Conservation (phyloP, 2,888 invertebrate genomes). For the Tanypteryx hageni region DNA sequence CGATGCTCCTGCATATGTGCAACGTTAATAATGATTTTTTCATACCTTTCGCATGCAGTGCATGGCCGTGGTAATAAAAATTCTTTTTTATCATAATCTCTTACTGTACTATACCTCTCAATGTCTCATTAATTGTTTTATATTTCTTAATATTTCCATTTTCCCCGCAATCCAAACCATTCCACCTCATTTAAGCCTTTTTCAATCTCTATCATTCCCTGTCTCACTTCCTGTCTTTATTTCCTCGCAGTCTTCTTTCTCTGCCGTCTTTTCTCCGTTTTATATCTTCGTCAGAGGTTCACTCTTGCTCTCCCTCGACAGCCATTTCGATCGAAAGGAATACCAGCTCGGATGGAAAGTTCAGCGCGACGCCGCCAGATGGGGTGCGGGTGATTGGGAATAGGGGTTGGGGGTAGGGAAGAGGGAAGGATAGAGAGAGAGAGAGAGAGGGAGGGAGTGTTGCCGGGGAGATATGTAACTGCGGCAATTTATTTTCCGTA, state of each 20-base stretch:
- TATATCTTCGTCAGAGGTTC: neutral
- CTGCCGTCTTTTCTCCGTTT: neutral
- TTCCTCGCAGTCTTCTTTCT: conserved; percentile 32
- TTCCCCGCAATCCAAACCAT: no score
- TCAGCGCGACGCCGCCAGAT: conserved; percentile 36
- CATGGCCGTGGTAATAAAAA: no score
- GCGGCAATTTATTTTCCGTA: neutral
- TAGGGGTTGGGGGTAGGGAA: neutral
- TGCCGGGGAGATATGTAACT: conserved; percentile 2
- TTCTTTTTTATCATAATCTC: no score
- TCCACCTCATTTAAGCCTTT: neutral
- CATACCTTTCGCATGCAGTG: no score
- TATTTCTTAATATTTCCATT: no score
- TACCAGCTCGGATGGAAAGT: conserved; percentile 54
- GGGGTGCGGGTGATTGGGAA: conserved; percentile 32
- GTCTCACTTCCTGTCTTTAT: no score
- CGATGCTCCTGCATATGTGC: no score
- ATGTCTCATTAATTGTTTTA: no score
- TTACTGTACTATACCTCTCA: no score
- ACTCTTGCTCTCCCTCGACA: neutral
- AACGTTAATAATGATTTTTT: no score
- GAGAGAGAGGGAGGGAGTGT: neutral
- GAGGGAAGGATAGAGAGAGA: neutral
- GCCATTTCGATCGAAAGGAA: conserved; percentile 10
- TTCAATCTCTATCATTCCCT: neutral